Percentiles rank a stretch among this genome's conserved stretches.
Conservation (phyloP, 2,113 vertebrate species). For the Mastomys coucha region DNA sequence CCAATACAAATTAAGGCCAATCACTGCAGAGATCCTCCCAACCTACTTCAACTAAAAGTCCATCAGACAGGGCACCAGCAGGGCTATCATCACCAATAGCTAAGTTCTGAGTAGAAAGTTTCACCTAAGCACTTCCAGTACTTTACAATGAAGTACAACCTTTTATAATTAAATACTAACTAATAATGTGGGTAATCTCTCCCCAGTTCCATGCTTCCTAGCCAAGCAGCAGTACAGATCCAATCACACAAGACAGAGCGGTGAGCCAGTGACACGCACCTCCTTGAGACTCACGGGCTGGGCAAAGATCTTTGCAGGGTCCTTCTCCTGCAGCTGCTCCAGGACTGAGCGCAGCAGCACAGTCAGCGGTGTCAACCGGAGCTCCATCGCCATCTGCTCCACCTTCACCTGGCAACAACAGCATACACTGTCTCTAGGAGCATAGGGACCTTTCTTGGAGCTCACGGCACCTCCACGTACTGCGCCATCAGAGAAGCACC, state of each 20-base stretch:
- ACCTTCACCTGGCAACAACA: slow-evolving; percentile 91
- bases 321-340: slow-evolving; percentile 96
- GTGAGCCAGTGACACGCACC: slow-evolving; percentile 84
- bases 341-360: slow-evolving; percentile 93
- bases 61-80: accelerated
- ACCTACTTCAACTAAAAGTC: neutral
- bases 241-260: neutral
- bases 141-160: accelerated
- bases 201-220: neutral
- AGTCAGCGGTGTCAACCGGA: slow-evolving; percentile 96
- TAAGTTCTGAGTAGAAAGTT: accelerated
- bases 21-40: neutral
- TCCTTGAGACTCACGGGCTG: slow-evolving; percentile 96
- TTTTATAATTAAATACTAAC: neutral
- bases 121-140: accelerated
- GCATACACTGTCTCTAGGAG: neutral
- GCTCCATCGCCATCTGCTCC: slow-evolving; percentile 95
- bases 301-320: slow-evolving; percentile 95
- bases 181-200: accelerated
- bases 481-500: neutral
- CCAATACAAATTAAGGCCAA: accelerated
- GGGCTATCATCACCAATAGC: accelerated
- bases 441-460: neutral
- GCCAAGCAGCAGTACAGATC: neutral
- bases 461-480: neutral